These are phyloP conservation scores for Pantherophis alleghaniensis DNA, from an alignment of 2,797 vertebrate species.

Conservation along the genomic window DNA sequence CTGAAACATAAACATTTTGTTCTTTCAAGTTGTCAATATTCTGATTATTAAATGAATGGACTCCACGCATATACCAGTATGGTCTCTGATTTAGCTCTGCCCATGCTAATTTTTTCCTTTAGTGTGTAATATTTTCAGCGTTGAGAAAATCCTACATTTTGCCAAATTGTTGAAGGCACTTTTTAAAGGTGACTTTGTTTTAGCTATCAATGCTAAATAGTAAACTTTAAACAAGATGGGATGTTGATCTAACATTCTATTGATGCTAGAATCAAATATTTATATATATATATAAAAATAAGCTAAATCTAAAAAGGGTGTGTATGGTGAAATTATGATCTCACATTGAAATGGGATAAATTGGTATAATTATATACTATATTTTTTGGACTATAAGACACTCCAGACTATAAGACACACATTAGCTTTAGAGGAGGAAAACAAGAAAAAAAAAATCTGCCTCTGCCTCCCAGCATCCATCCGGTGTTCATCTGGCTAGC, in stretches of 20 bases:
- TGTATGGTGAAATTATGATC: not conserved
- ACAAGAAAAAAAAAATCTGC: too few relatives aligned
- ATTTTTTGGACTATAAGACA: too few relatives aligned
- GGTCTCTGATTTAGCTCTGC: not conserved
- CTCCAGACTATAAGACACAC: too few relatives aligned
- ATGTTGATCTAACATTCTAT: not conserved
- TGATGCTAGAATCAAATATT: not conserved
- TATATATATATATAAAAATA: not conserved
- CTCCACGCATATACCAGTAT: not conserved
- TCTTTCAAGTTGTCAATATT: not conserved
- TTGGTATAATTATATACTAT: not conserved
- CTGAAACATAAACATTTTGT: not conserved
- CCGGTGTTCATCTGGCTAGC: too few relatives aligned
- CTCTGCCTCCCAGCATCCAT: too few relatives aligned
- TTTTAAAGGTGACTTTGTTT: not conserved
- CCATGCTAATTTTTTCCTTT: not conserved
- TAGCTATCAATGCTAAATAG: not conserved
- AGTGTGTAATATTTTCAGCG: not conserved
- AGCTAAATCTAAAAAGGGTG: not conserved
- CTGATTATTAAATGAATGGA: not conserved
- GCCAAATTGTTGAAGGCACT: not conserved
- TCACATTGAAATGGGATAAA: not conserved
- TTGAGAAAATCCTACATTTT: not conserved
- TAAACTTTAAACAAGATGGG: not conserved
- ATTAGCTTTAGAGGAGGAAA: too few relatives aligned